Base-by-base conservation (phyloP, 1,140 invertebrate genomes). In the Diabrotica virgifera region DNA sequence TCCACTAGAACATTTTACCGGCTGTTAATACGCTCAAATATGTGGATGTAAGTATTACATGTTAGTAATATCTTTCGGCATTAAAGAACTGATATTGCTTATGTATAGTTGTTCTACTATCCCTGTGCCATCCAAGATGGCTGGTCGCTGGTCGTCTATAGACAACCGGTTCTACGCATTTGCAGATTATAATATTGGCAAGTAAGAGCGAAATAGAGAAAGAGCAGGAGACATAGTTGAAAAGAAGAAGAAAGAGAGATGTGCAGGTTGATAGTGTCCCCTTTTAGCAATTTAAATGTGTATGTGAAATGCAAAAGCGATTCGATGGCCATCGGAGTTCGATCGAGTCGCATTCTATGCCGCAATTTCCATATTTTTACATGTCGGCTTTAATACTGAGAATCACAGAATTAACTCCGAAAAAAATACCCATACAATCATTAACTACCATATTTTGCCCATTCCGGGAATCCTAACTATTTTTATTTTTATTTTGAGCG, bases 211-310 rank as follows among this genome's bases (percentile, higher is more conserved):
- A n/a, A 46, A n/a, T 46, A 46, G 40, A 46, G 40, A 46, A 46
- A n/a, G 40, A 10, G 24, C 24, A 24, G 24, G 24, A 24, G 24
- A 24, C 24, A 24, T 46, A n/a, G 40, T 46, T 8, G 40, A 46
- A 46, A 46, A 46, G 40, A 46, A 46, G 40, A 46, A 46, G 40
- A 46, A 46, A 46, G 72, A 76, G 65, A 67, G 71, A 70, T 67
- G 68, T 68, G 69, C 70, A 66, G 66, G 59, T 72, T 65, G 71
- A 74, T 75, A 74, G 72, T 75, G 75, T 74, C 71, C 74, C 73
- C 74, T 77, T 78, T 78, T 78, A 77, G 77, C 77, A 78, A 78
- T 78, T 78, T 78, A 78, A 78, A 78, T 78, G 76, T 71, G 68
- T 68, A 71, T 70, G 72, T 70, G 71, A 75, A 77, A 46, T 77